Evolutionary conservation across 2,888 invertebrate species (phyloP).

Genomic region (Colostygia pectinataria): DNA sequence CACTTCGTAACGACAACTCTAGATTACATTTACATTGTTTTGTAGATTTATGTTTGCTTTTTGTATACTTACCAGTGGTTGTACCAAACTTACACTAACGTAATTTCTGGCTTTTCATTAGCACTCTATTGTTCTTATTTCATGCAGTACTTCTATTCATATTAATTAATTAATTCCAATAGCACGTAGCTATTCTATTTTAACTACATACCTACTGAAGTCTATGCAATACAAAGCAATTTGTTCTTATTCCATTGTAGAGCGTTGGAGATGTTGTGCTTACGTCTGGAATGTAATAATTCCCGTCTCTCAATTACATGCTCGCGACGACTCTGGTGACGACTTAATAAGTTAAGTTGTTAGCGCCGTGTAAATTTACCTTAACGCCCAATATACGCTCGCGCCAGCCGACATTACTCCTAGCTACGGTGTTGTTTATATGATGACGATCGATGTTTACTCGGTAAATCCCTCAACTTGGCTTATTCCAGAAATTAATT

Average conservation of each 20-base stretch:
- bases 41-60: slow-evolving; percentile 34
- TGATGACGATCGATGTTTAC: slow-evolving; percentile 55
- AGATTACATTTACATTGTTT: slow-evolving; percentile 43
- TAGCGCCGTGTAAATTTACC: slow-evolving; percentile 79
- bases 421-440: slow-evolving; percentile 75
- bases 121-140: no score
- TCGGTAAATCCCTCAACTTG: background rate
- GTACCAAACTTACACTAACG: no score
- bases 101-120: no score
- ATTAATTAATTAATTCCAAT: no score
- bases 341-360: slow-evolving; percentile 79
- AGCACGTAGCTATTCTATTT: background rate
- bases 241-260: slow-evolving; percentile 1
- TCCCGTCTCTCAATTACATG: slow-evolving; percentile 49
- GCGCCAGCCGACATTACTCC: slow-evolving; percentile 71
- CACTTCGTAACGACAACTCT: slow-evolving; percentile 37
- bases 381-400: slow-evolving; percentile 71
- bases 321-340: slow-evolving; percentile 57
- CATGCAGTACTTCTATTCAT: no score
- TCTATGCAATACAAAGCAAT: background rate
- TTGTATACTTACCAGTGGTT: no score
- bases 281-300: slow-evolving; percentile 60
- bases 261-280: slow-evolving; percentile 15
- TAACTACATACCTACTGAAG: background rate
- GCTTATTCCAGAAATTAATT: no score